Conservation (phyloP, 2,113 vertebrate genomes). For the Eudyptes chrysolophus region DNA sequence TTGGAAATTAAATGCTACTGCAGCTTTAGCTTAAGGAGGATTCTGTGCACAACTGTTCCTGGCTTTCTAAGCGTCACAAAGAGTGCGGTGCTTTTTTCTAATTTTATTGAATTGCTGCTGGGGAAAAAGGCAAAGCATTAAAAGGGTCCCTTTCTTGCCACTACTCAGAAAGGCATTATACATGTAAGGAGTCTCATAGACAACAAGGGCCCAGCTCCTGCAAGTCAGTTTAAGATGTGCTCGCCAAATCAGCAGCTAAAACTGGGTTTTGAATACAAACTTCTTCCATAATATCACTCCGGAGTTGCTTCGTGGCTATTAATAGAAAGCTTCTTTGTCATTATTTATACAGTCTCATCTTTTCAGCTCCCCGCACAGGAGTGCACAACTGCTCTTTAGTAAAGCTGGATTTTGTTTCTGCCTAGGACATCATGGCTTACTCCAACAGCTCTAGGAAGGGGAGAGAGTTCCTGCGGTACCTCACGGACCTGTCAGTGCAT, state of each 20-base stretch:
- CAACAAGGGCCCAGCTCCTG: neutral
- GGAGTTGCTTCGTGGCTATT: neutral
- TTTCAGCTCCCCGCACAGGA: neutral
- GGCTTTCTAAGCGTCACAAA: neutral
- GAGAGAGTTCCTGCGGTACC: conserved; percentile 76
- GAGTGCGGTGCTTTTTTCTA: accelerated
- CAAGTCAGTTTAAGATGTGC: neutral
- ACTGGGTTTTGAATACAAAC: neutral
- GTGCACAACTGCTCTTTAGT: neutral
- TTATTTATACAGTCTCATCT: neutral
- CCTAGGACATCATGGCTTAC: conserved; percentile 85
- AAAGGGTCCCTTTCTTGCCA: neutral
- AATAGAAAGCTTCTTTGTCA: neutral
- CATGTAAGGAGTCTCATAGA: neutral
- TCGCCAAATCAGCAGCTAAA: neutral
- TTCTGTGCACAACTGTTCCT: neutral
- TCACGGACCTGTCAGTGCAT: conserved; percentile 75
- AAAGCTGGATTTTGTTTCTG: conserved; percentile 12
- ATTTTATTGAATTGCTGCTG: neutral
- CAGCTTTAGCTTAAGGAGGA: neutral
- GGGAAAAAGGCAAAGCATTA: neutral
- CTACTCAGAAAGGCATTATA: neutral
- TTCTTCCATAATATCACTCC: neutral
- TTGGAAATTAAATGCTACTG: neutral
- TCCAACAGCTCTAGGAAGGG: conserved; percentile 80